Percentiles rank a stretch among this genome's conserved stretches.
Conservation (phyloP, 1,140 invertebrate species). For the Helicoverpa armigera region DNA sequence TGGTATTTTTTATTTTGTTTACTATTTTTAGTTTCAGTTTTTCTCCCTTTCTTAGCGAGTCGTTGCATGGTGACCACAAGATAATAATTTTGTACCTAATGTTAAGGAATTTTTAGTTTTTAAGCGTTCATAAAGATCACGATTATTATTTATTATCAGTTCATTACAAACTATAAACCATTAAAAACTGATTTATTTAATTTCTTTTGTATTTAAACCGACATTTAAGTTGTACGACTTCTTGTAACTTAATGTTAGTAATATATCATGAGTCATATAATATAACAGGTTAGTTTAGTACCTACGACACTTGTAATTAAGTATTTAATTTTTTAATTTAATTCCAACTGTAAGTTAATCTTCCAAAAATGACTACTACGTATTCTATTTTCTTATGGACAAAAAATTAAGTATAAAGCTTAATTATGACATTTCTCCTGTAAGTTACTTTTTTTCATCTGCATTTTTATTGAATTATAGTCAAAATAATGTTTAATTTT, state of each 20-base stretch:
- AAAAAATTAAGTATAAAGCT: conserved; percentile 81
- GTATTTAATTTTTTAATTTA: conserved; percentile 86
- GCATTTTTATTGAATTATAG: conserved; percentile 86
- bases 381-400: conserved; percentile 75
- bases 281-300: conserved; percentile 84
- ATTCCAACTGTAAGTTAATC: conserved; percentile 82
- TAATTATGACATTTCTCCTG: conserved; percentile 84
- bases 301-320: conserved; percentile 83
- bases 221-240: conserved; percentile 78
- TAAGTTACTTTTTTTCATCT: conserved; percentile 85
- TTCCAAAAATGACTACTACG: conserved; percentile 79
- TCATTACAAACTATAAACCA: conserved; percentile 84
- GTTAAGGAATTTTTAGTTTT: conserved; percentile 74
- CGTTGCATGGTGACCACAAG: conserved; percentile 79
- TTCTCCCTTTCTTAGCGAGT: conserved; percentile 73
- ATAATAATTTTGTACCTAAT: conserved; percentile 86
- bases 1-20: conserved; percentile 71
- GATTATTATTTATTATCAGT: conserved; percentile 86
- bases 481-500: conserved; percentile 84
- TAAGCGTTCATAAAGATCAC: conserved; percentile 84
- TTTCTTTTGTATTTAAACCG: conserved; percentile 84
- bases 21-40: conserved; percentile 75
- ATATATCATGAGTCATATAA: conserved; percentile 84
- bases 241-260: conserved; percentile 82
- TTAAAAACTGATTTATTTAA: conserved; percentile 85